Base-by-base conservation (phyloP, 2,113 vertebrate species). In the Sula dactylatra region DNA sequence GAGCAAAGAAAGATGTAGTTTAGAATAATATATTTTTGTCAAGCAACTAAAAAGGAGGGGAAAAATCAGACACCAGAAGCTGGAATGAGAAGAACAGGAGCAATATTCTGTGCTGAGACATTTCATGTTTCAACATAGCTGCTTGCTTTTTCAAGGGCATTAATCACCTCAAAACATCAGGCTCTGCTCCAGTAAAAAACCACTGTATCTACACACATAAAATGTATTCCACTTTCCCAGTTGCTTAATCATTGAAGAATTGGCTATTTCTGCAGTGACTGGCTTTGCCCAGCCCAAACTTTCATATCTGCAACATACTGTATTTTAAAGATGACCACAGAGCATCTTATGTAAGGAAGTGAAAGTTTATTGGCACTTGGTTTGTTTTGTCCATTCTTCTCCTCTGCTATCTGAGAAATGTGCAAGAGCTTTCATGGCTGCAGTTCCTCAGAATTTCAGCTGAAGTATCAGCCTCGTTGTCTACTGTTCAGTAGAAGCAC, bases 11-110 rank as follows among this genome's bases (percentile, higher is more conserved):
- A 59, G 45, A 80, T 87, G 45, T 77, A 25, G 47, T 80, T 94
- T 95, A 80, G 70, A 69, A 85, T 65, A 94, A 79, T 64, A 25
- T 58, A 54, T 95, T 97, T 96, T 91, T 94, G 65, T 90, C 74
- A 82, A 86, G 61, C 49, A 86, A 38, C 38, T 65, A 40, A 94
- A 88, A 76, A 40, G 49, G 27, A 76, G 38, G 7, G 58, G n/a
- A 3, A 25, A 85, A 89, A 67, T 58, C n/a, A 31, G 49, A 91
- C 66, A 93, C 11, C 40, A 91, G 67, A 95, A 95, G 42, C 16
- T 82, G 65, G 27, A 90, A 93, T 74, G 54, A 90, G 84, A 96
- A 82, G 88, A 91, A 77, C 38, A 85, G 59, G 42, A 66, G 7
- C 56, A 82, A 66, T 93, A 87, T 66, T 90, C n/a, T 73, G 31